Percentiles rank a stretch among this genome's conserved stretches.
Conservation (phyloP, 2,888 invertebrate genomes). For the Aphidius colemani region DNA sequence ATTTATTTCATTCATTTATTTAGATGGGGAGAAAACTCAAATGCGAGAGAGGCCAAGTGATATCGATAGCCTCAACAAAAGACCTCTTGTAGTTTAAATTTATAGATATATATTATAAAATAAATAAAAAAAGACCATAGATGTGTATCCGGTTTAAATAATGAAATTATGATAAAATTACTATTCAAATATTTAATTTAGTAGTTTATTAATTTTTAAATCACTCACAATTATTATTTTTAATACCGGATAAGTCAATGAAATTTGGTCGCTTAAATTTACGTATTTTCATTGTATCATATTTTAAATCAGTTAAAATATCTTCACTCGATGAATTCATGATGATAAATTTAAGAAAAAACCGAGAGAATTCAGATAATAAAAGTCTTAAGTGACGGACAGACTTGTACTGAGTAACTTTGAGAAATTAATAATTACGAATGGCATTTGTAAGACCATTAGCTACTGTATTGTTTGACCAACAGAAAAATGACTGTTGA, state of each 20-base stretch:
- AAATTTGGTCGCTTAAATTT: constrained; percentile 51
- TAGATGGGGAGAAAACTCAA: not conserved
- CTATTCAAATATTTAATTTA: not conserved
- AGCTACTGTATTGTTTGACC: constrained; percentile 43
- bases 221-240: too few species aligned
- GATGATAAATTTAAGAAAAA: constrained; percentile 2
- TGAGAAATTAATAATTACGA: too few species aligned
- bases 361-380: not conserved
- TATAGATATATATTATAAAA: not conserved
- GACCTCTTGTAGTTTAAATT: constrained; percentile 14
- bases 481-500: constrained; percentile 21
- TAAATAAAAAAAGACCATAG: not conserved
- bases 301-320: constrained; percentile 31
- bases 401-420: not conserved
- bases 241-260: constrained; percentile 50
- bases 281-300: constrained; percentile 45
- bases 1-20: not conserved
- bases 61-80: constrained; percentile 28
- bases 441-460: constrained; percentile 23
- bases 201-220: too few species aligned
- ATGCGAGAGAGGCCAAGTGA: constrained; percentile 14
- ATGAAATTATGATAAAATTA: not conserved
- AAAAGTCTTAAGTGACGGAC: not conserved
- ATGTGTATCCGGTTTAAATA: constrained; percentile 12
- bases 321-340: constrained; percentile 19